Evolutionary conservation across 2,888 invertebrate species (phyloP).

Genomic region (Monopis laevigella): DNA sequence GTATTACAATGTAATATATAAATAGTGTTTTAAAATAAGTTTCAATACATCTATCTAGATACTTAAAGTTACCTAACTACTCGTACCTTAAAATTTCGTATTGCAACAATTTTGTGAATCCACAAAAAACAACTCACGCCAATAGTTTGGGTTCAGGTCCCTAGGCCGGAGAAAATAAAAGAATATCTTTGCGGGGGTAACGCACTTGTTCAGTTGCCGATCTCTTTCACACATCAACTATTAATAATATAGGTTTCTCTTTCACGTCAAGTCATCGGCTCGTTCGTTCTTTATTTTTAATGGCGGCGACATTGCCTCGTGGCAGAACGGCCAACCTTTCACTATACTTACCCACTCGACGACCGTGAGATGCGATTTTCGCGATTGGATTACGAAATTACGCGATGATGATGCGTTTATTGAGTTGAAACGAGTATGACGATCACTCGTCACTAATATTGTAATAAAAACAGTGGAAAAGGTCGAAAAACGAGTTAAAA

Average conservation of each 20-base stretch:
- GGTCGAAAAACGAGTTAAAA: too few species aligned
- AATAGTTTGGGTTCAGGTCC: too few species aligned
- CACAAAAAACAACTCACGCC: too few species aligned
- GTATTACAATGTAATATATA: too few species aligned
- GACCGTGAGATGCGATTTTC: constrained; percentile 14
- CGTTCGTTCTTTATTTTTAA: constrained; percentile 43
- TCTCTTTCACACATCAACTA: constrained; percentile 34
- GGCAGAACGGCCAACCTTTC: constrained; percentile 42
- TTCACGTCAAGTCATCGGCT: constrained; percentile 40
- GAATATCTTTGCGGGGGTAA: constrained; percentile 56
- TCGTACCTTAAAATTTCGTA: too few species aligned
- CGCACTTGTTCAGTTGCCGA: constrained; percentile 54
- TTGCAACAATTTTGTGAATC: too few species aligned
- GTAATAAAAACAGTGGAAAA: too few species aligned
- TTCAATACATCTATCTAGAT: too few species aligned
- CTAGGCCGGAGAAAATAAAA: not conserved
- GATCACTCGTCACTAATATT: too few species aligned
- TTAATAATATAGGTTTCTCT: constrained; percentile 5
- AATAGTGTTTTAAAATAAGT: too few species aligned
- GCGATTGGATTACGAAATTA: constrained; percentile 14
- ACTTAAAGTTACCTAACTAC: too few species aligned
- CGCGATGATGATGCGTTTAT: constrained; percentile 3
- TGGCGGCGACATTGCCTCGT: constrained; percentile 34
- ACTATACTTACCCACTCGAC: constrained; percentile 24
- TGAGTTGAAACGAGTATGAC: too few species aligned